phyloP scores from a whole-genome alignment of 2,797 vertebrate species.

The Picus viridis region DNA sequence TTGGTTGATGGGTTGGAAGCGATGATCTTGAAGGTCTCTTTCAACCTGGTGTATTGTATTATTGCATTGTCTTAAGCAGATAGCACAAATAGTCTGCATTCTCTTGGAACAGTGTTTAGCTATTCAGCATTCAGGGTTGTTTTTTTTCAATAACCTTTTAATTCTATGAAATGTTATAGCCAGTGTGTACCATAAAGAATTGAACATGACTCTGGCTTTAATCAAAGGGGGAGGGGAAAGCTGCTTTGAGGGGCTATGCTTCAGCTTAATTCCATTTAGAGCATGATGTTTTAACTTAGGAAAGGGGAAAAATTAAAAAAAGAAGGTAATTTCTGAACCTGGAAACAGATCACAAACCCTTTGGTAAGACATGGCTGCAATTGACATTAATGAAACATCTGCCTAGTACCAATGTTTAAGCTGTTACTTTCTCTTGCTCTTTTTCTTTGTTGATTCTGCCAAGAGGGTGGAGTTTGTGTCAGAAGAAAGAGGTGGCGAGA shows the following conservation, averaged over 20 bases:
- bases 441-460: slow-evolving; percentile 25
- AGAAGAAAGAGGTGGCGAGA: background rate
- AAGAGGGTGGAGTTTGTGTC: background rate
- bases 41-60: too few species aligned
- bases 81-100: background rate
- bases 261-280: slow-evolving; percentile 1
- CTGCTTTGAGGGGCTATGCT: background rate
- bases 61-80: background rate
- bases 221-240: background rate
- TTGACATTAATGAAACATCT: background rate
- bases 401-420: background rate
- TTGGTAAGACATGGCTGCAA: background rate
- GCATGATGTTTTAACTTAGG: background rate
- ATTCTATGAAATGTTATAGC: slow-evolving; percentile 19
- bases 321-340: background rate
- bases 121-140: background rate
- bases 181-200: background rate
- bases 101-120: background rate
- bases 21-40: too few species aligned
- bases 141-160: background rate
- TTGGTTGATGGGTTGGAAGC: too few species aligned
- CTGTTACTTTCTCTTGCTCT: background rate
- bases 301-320: background rate
- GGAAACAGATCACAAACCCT: background rate
- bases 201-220: background rate